These are phyloP conservation scores for Lethenteron camtschaticum DNA, from an alignment of 2,113 vertebrate species.

Conservation along the genomic window DNA sequence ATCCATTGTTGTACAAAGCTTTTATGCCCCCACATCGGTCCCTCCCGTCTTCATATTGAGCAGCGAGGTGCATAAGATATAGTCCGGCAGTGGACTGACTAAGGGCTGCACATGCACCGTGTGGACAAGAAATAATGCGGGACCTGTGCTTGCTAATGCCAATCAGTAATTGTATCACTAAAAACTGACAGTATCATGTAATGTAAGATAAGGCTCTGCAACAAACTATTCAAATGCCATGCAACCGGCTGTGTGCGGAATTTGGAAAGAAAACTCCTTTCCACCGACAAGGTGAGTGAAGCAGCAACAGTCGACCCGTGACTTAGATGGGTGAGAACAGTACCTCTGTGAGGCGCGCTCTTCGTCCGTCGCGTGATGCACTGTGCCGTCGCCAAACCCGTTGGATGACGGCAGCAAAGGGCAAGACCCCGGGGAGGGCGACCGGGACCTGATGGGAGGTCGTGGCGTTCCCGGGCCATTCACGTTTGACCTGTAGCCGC, in stretches of 20 bases:
- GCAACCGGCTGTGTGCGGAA: not conserved
- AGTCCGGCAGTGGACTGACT: no score
- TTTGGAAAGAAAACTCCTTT: not conserved
- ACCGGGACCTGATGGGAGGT: not conserved
- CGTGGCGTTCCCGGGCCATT: conserved; percentile 2
- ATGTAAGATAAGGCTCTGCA: no score
- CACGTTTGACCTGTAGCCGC: conserved; percentile 1
- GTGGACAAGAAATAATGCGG: no score
- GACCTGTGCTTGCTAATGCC: no score
- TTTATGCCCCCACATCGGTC: no score
- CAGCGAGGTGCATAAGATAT: no score
- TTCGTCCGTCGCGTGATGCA: not conserved
- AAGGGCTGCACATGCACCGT: no score
- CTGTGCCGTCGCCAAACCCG: not conserved
- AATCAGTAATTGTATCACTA: no score
- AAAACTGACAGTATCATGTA: no score
- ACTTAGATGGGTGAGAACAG: not conserved
- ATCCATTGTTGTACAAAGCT: no score
- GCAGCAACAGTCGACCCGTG: not conserved
- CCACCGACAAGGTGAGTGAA: not conserved
- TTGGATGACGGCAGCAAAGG: not conserved
- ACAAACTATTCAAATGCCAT: no score
- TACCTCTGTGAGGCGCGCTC: not conserved
- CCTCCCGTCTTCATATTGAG: no score
- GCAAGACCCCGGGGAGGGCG: not conserved